These are phyloP conservation scores for Elmis aenea DNA, from an alignment of 2,888 invertebrate species.

Conservation along the genomic window DNA sequence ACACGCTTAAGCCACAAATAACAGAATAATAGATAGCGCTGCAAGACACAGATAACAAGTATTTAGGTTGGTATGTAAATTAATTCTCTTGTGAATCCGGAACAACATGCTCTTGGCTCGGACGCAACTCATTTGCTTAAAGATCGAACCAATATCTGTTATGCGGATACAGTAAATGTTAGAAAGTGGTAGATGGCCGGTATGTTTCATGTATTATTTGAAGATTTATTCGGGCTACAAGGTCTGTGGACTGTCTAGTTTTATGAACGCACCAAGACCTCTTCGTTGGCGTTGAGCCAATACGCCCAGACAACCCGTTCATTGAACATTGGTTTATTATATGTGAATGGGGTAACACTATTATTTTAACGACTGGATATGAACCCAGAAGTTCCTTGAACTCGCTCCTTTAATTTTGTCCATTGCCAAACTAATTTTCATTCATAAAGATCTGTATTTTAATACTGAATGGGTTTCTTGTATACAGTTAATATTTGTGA, in stretches of 20 bases:
- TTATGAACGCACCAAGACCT: slow-evolving; percentile 2
- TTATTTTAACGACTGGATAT: too few species aligned
- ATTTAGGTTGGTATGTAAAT: slow-evolving; percentile 18
- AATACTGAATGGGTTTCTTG: too few species aligned
- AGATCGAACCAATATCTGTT: slow-evolving; percentile 17
- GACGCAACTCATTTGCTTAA: slow-evolving; percentile 17
- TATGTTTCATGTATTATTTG: slow-evolving; percentile 4
- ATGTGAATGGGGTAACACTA: too few species aligned
- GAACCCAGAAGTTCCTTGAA: too few species aligned
- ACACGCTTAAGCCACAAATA: slow-evolving; percentile 13
- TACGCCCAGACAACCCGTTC: slow-evolving; percentile 14
- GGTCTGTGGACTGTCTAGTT: slow-evolving; percentile 1
- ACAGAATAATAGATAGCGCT: slow-evolving; percentile 11
- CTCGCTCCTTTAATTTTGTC: too few species aligned
- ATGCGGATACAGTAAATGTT: slow-evolving; percentile 13
- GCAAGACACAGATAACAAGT: slow-evolving; percentile 13
- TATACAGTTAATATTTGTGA: too few species aligned
- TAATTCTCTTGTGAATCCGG: slow-evolving; percentile 14
- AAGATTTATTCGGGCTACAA: too few species aligned
- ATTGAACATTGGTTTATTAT: slow-evolving; percentile 15
- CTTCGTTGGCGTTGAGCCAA: slow-evolving; percentile 14
- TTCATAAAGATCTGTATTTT: too few species aligned
- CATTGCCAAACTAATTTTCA: too few species aligned
- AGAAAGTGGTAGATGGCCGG: slow-evolving; percentile 10
- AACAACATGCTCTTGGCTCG: slow-evolving; percentile 17